Base-by-base conservation (phyloP, 2,113 vertebrate genomes). In the Panthera leo region DNA sequence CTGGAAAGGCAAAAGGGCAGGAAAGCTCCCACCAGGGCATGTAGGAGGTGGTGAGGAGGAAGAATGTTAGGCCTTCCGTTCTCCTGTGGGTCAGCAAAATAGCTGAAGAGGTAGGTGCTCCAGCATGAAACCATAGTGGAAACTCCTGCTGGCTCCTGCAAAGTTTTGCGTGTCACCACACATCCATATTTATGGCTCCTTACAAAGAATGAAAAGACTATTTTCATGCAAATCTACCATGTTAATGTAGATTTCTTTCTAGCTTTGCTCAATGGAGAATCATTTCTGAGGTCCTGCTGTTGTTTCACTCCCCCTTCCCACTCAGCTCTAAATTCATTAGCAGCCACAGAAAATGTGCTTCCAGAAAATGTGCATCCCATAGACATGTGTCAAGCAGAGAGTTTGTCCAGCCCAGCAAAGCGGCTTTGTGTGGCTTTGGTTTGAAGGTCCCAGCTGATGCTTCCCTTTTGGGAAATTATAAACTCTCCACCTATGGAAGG, bases 1-100 rank as follows among this genome's bases (percentile, higher is more conserved):
- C 85, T 18, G 7, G 89, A 96, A 76, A 19, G 73, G 29, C 55
- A 91, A 85, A 82, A 96, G 36, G 48, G 61, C 95, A 93, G 96
- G 95, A 93, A 91, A 85, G 45, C 45, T 73, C 87, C 73, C 39
- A 5, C 29, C 73, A 36, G 85, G 18, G 63, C 42, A 68, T 31
- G 67, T 89, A 78, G 45, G 61, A 95, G 92, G 83, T 85, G 78
- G 82, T 68, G 25, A 31, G 42, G 31, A 78, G 75, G 39, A 45
- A 75, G 27, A 13, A 7, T 45, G 73, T 45, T 27, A 48, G 89
- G 53, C 73, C 91, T 86, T 51, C 67, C 23, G 13, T 53, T 91
- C 92, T 70, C 58, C 92, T 23, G 85, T 39, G 51, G 82, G 92
- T n/a, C 71, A 63, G 71, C 5, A 8, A 83, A 55, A 39, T 48